Evolutionary conservation across 1,140 invertebrate genomes (phyloP), one percentile per base, ranked within the genome.

Genomic region (Caenorhabditis inopinata): DNA sequence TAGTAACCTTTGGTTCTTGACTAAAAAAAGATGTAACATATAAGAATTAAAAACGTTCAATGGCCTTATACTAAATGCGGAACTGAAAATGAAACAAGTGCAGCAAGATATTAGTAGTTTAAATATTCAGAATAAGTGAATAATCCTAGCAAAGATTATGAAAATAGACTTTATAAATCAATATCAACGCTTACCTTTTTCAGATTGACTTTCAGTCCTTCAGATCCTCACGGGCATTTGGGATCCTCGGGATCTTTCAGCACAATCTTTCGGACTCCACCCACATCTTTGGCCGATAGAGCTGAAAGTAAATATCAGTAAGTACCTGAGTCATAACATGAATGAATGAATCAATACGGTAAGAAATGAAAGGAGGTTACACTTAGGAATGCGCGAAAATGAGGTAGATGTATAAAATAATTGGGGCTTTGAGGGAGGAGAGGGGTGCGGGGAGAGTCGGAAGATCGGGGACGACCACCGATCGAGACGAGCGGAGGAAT

Each of bases 191-290:
- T 32, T 1, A 62, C 27, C 27, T 3, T 62, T 62, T 1, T 35
- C 27, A 62, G 12, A 62, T 53, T 27, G 16, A 0, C 25, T 32
- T 62, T 21, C 16, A 32, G 29, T 42, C 5, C 38, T 42, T 42
- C 14, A 7, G 18, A 62, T 62, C 53, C 27, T 25, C 53, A 62
- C 53, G 53, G 53, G 53, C 53, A 62, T 62, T 62, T 62, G 27
- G 27, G 53, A 62, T 62, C 53, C 53, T 32, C n/a, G 5, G 27
- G 5, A 7, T 7, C 27, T 14, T 35, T 12, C 14, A 16, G 27
- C 25, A 62, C 9, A 62, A 35, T 14, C 27, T 35, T 32, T 62
- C 29, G 4, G 27, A 62, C 16, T 18, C 3, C 7, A n/a, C 53
- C 27, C 21, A 16, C 53, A 62, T 62, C 53, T 21, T 62, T 32